Evolutionary conservation across 1,140 invertebrate species (phyloP).

Genomic region (Drosophila gunungcola): DNA sequence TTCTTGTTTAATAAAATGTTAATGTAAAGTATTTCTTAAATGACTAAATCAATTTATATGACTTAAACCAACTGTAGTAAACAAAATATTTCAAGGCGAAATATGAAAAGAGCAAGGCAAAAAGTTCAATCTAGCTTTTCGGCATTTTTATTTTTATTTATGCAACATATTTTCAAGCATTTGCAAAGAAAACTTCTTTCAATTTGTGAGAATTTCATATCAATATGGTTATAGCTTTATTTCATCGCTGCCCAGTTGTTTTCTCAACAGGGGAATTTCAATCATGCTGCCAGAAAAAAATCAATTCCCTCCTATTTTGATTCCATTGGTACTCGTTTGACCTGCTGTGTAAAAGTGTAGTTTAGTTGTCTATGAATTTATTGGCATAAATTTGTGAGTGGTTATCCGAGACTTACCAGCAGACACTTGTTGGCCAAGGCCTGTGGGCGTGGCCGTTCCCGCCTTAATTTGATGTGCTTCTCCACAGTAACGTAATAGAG

Average conservation of each 20-base stretch:
- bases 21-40: no score
- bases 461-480: conserved; percentile 38
- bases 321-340: neutral
- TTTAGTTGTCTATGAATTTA: conserved; percentile 3
- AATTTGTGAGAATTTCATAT: conserved; percentile 2
- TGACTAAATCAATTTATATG: no score
- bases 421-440: conserved; percentile 15
- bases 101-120: neutral
- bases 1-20: neutral
- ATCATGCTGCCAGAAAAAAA: neutral
- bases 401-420: conserved; percentile 28
- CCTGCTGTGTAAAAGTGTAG: conserved; percentile 11
- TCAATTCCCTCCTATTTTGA: neutral
- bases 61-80: no score
- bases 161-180: neutral
- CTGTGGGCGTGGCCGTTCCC: conserved; percentile 34
- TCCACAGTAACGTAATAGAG: conserved; percentile 28
- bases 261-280: conserved; percentile 1
- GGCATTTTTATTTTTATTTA: neutral
- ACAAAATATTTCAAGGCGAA: neutral
- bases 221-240: neutral
- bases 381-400: conserved; percentile 11
- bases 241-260: conserved; percentile 3
- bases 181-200: neutral
- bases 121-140: neutral